Percentiles rank a stretch among this genome's conserved stretches.
These are phyloP conservation scores for Epinephelus awoara DNA, from an alignment of 2,797 vertebrate genomes.

Conservation along the genomic window DNA sequence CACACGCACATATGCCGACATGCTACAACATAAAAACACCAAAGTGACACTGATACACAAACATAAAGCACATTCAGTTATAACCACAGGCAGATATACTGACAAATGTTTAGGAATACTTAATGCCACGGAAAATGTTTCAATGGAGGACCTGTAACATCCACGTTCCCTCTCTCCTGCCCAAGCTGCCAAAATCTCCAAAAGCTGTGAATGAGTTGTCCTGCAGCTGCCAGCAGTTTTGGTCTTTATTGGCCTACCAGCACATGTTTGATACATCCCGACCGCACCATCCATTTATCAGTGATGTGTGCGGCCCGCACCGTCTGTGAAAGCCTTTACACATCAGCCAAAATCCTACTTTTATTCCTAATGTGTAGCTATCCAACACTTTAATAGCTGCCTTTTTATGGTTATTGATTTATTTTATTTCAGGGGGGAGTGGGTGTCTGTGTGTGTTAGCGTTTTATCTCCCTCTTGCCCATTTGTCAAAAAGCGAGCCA, in stretches of 20 bases:
- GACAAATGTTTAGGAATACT: conserved; percentile 23
- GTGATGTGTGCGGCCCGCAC: conserved; percentile 50
- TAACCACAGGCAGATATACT: conserved; percentile 37
- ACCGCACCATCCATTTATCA: conserved; percentile 68
- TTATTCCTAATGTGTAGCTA: conserved; percentile 61
- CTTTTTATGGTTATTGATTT: conserved; percentile 78
- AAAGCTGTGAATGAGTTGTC: conserved; percentile 65
- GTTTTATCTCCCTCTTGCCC: conserved; percentile 60
- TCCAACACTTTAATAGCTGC: conserved; percentile 69
- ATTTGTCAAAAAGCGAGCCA: conserved; percentile 70
- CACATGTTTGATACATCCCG: conserved; percentile 68
- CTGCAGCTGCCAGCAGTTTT: conserved; percentile 63
- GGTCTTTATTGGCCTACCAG: conserved; percentile 62
- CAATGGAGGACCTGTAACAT: conserved; percentile 22
- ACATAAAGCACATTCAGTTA: conserved; percentile 41
- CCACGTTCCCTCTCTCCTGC: conserved; percentile 32
- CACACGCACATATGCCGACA: conserved; percentile 70
- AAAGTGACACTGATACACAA: conserved; percentile 48
- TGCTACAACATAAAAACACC: conserved; percentile 41
- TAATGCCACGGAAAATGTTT: conserved; percentile 35
- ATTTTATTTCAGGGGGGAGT: conserved; percentile 66
- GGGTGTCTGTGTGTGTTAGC: conserved; percentile 52
- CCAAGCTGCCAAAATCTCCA: conserved; percentile 46
- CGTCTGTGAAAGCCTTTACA: conserved; percentile 62
- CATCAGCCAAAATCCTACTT: conserved; percentile 67